These are phyloP conservation scores for Oreotrochilus melanogaster DNA, from an alignment of 2,113 vertebrate genomes.

Conservation along the genomic window DNA sequence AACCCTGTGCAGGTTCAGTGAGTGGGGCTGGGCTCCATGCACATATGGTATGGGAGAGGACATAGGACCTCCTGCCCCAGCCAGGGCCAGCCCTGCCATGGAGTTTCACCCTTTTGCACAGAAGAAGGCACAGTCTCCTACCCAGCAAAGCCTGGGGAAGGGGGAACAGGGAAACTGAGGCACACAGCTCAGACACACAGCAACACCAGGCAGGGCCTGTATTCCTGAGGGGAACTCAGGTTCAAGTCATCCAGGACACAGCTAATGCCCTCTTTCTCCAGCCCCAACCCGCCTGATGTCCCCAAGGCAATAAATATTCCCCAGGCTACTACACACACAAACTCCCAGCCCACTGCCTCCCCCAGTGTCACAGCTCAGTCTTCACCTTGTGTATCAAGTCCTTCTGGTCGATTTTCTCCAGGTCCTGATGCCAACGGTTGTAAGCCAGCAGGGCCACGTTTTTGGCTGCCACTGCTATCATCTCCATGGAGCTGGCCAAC, in stretches of 20 bases:
- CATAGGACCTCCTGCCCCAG: background rate
- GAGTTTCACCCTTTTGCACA: background rate
- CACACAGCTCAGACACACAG: background rate
- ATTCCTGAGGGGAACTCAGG: background rate
- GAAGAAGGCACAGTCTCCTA: background rate
- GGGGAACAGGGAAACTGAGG: background rate
- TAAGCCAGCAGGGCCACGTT: conserved; percentile 95
- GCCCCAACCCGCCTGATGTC: background rate
- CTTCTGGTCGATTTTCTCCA: conserved; percentile 95
- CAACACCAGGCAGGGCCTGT: background rate
- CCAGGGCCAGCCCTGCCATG: background rate
- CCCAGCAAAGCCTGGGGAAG: background rate
- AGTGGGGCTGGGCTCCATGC: fast-evolving
- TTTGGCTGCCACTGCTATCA: conserved; percentile 92
- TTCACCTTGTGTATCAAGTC: conserved; percentile 98
- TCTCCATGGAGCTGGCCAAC: conserved; percentile 95
- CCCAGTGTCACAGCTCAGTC: conserved; percentile 86
- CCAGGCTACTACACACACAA: background rate
- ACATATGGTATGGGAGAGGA: fast-evolving
- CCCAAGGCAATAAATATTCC: conserved; percentile 33
- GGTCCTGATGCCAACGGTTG: conserved; percentile 92
- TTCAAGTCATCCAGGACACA: background rate
- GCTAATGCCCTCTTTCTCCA: background rate
- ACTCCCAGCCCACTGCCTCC: background rate
- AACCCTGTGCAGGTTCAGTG: fast-evolving